Base-by-base conservation (phyloP, 2,113 vertebrate species). In the Martes martes region DNA sequence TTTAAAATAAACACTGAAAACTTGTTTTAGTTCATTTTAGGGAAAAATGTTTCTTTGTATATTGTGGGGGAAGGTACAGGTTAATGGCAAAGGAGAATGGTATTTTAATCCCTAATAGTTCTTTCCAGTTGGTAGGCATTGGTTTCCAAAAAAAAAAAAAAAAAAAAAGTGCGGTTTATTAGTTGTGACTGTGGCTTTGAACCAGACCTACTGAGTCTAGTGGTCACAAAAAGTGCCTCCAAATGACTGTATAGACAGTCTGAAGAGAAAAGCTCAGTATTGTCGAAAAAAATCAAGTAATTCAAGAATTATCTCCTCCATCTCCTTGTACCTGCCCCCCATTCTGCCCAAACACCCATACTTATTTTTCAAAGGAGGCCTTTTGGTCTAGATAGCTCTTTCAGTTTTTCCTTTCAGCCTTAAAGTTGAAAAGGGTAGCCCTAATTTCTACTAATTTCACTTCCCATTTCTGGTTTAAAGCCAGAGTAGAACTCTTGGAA, bases 41-140 rank as follows among this genome's bases (percentile, higher is more conserved):
- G 19, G 88, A 79, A 59, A 21, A 10, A n/a, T 16, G 84, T 76
- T 65, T 83, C 71, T 95, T 78, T 87, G 23, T 55, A 67, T 47
- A 28, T 28, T 16, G 26, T 45, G 63, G 14, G 31, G 21, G 10
- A 36, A 91, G 24, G 15, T 83, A 61, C 57, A 91, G 33, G 74
- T 96, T 87, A 92, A 74, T 89, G 67, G 78, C 31, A 88, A 94
- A 96, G 86, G 59, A 69, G 31, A 94, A 85, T 85, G 63, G 42
- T 65, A 90, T 50, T 95, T 95, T 92, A 85, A 95, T 88, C 28
- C 61, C 3, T 57, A 79, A 81, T 31, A 65, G 1, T 63, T 82
- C 96, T 78, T 96, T 82, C 78, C 92, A 80, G 81, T 73, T 90
- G 87, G 61, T 81, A 26, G n/a, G 11, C 61, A 21, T 69, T 0